Evolutionary conservation across 2,888 invertebrate species (phyloP).

Genomic region (Dromius quadrimaculatus): DNA sequence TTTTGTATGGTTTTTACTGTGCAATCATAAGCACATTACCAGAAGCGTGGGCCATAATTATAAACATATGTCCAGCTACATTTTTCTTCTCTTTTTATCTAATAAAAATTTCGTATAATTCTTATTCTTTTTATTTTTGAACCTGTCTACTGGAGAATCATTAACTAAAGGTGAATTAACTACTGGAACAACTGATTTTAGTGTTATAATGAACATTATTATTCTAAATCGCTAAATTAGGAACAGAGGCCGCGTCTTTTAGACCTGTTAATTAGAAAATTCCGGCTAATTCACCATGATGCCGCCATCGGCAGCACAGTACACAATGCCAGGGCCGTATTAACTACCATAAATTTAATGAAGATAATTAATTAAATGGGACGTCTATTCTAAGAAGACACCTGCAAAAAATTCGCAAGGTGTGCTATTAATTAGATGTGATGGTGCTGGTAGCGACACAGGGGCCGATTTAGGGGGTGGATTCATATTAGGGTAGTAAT

Average conservation of each 20-base stretch:
- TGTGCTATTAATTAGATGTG: conserved; percentile 35
- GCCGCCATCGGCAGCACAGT: conserved; percentile 25
- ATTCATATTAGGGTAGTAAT: no score
- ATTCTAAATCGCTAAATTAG: conserved; percentile 12
- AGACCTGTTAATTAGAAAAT: conserved; percentile 37
- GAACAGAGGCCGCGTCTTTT: conserved; percentile 7
- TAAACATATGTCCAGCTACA: conserved; percentile 63
- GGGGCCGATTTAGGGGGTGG: no score
- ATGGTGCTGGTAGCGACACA: conserved; percentile 1
- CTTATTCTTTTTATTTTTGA: not conserved
- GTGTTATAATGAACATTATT: conserved; percentile 20
- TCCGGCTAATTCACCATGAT: conserved; percentile 32
- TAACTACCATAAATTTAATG: conserved; percentile 34
- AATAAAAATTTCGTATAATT: not conserved
- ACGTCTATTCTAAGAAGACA: conserved; percentile 43
- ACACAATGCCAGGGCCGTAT: conserved; percentile 28
- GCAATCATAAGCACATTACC: conserved; percentile 64
- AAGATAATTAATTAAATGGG: conserved; percentile 34
- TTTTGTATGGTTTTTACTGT: conserved; percentile 67
- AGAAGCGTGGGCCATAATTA: conserved; percentile 64
- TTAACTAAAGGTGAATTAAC: conserved; percentile 31
- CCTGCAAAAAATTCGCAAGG: conserved; percentile 40
- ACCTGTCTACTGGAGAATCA: conserved; percentile 22
- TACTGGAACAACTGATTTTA: no score
- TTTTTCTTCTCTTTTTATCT: conserved; percentile 55